A percentile compares a stretch with the other conserved stretches of the same genome.
phyloP scores from a whole-genome alignment of 2,797 vertebrate genomes.

The Phrynocephalus guinanensis region DNA sequence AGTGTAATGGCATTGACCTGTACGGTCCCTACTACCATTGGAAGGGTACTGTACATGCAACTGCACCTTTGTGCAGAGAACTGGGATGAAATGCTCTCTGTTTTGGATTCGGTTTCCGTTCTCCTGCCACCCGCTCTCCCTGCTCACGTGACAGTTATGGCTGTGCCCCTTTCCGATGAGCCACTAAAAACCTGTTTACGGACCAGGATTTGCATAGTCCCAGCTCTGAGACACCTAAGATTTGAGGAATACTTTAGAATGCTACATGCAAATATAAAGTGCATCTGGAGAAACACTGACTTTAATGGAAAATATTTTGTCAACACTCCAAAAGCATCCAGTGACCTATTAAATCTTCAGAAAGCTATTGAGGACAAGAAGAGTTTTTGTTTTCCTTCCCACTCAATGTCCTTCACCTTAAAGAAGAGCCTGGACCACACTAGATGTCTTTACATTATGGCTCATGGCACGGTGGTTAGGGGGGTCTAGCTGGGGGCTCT shows the following conservation, averaged over 20 bases:
- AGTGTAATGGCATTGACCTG: conserved; percentile 70
- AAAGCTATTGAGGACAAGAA: neutral
- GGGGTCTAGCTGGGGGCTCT: no score
- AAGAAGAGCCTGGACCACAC: neutral
- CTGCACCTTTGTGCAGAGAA: conserved; percentile 39
- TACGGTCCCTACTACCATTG: conserved; percentile 9
- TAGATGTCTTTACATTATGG: no score
- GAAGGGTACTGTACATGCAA: conserved; percentile 11
- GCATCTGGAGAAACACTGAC: neutral
- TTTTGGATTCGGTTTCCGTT: conserved; percentile 9
- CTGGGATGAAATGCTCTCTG: conserved; percentile 25
- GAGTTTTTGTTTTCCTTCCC: no score
- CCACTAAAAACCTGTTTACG: neutral
- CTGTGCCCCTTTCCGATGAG: conserved; percentile 2
- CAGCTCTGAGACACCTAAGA: conserved; percentile 8
- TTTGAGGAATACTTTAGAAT: conserved; percentile 5
- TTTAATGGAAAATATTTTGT: neutral
- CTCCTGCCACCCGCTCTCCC: neutral
- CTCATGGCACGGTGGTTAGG: no score
- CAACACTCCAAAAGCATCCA: neutral
- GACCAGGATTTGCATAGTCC: neutral
- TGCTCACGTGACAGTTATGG: neutral
- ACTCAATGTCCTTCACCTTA: neutral
- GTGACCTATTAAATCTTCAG: neutral
- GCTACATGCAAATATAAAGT: neutral